Conservation (phyloP, 2,888 invertebrate genomes). For the Dasypogon diadema region DNA sequence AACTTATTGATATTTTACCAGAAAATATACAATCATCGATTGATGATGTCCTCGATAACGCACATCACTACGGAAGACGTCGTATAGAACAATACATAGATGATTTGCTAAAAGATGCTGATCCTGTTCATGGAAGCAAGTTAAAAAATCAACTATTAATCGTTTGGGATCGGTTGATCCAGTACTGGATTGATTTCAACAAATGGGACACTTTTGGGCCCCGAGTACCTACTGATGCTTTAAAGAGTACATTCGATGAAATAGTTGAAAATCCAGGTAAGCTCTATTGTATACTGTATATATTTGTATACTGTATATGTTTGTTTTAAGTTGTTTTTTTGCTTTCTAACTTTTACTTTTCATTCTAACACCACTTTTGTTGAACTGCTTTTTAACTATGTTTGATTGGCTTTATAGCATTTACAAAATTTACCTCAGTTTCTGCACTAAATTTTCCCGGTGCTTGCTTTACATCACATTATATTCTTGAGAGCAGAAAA, state of each 20-base stretch:
- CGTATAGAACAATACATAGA: slow-evolving; percentile 89
- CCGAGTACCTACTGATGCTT: slow-evolving; percentile 78
- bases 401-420: too few species aligned
- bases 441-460: too few species aligned
- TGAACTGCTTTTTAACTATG: slow-evolving; percentile 28
- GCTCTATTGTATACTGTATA: slow-evolving; percentile 53
- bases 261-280: slow-evolving; percentile 82
- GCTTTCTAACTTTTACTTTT: slow-evolving; percentile 33
- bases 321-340: slow-evolving; percentile 32
- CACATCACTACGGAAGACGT: slow-evolving; percentile 91
- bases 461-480: too few species aligned
- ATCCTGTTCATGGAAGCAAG: slow-evolving; percentile 82
- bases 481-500: too few species aligned
- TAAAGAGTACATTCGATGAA: slow-evolving; percentile 78
- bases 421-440: neutral
- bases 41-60: slow-evolving; percentile 91
- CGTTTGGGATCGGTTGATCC: slow-evolving; percentile 93
- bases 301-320: too few species aligned
- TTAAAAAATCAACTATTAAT: slow-evolving; percentile 91
- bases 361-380: slow-evolving; percentile 3
- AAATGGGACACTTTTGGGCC: slow-evolving; percentile 74
- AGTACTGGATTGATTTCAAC: slow-evolving; percentile 87
- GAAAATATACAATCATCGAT: slow-evolving; percentile 73
- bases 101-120: slow-evolving; percentile 83
- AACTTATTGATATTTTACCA: slow-evolving; percentile 85